A percentile compares a stretch with the other conserved stretches of the same genome.
Evolutionary conservation across 2,797 vertebrate species (phyloP).

Genomic region (Dipus sagitta): DNA sequence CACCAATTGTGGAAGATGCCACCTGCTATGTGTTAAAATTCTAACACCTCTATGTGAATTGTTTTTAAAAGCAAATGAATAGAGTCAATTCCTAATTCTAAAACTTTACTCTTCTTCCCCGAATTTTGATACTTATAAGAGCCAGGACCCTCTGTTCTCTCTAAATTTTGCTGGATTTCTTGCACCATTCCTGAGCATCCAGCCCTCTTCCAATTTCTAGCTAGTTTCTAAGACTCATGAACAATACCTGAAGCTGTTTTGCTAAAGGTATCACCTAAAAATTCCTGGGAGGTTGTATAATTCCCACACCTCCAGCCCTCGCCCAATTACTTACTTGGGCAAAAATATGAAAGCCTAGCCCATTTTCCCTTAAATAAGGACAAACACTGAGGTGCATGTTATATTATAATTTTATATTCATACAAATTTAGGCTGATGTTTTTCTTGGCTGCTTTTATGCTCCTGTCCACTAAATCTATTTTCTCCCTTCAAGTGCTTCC

Average conservation of each 20-base stretch:
- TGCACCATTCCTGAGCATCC: neutral
- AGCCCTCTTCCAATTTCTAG: neutral
- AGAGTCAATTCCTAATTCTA: neutral
- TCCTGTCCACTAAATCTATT: neutral
- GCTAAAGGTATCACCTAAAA: neutral
- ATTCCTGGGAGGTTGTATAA: neutral
- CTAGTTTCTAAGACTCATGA: neutral
- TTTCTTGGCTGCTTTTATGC: neutral
- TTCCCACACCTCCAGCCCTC: neutral
- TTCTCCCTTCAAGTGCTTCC: neutral
- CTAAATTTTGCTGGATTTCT: neutral
- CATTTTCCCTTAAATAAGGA: neutral
- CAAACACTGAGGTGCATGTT: neutral
- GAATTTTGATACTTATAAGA: neutral
- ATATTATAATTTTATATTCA: neutral
- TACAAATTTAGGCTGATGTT: neutral
- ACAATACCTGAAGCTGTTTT: conserved; percentile 17
- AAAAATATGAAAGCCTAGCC: neutral
- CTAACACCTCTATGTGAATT: neutral
- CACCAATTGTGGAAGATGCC: neutral
- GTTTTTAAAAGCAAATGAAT: conserved; percentile 41
- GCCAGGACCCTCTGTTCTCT: neutral
- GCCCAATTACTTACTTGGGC: neutral
- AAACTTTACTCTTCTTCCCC: neutral
- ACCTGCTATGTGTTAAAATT: neutral